A percentile compares a stretch with the other conserved stretches of the same genome.
Evolutionary conservation across 2,113 vertebrate genomes (phyloP).

Genomic region (Channa argus): DNA sequence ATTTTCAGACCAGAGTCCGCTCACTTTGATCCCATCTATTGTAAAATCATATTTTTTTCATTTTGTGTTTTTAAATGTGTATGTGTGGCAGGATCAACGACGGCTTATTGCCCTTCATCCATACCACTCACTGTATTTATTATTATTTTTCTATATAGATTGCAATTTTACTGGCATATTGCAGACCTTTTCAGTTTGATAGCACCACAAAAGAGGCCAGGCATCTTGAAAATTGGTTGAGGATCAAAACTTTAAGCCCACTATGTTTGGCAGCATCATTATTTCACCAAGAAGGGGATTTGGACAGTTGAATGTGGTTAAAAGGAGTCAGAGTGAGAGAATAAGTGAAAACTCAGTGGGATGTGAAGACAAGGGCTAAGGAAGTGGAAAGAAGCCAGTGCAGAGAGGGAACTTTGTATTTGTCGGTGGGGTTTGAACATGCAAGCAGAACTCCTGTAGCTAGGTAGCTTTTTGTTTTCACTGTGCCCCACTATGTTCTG

Average conservation of each 20-base stretch:
- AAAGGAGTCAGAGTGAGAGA: slow-evolving; percentile 33
- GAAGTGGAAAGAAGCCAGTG: slow-evolving; percentile 17
- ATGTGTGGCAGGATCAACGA: not conserved
- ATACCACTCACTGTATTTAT: slow-evolving; percentile 22
- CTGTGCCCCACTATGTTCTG: slow-evolving; percentile 48
- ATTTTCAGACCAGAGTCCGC: slow-evolving; percentile 12
- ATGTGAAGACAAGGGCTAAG: not conserved
- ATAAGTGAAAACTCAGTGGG: slow-evolving; percentile 8
- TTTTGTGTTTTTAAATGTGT: slow-evolving; percentile 21
- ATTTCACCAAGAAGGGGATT: slow-evolving; percentile 50
- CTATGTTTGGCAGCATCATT: slow-evolving; percentile 50
- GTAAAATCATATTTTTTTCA: slow-evolving; percentile 19
- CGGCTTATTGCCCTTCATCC: slow-evolving; percentile 29
- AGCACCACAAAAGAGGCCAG: slow-evolving; percentile 23
- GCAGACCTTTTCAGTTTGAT: slow-evolving; percentile 53
- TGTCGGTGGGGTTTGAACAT: slow-evolving; percentile 44
- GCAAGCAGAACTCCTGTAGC: slow-evolving; percentile 12
- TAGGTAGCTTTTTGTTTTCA: slow-evolving; percentile 45
- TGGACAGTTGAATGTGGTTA: slow-evolving; percentile 50
- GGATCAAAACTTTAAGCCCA: slow-evolving; percentile 28
- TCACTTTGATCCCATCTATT: slow-evolving; percentile 14
- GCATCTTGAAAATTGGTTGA: slow-evolving; percentile 38
- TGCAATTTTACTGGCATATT: slow-evolving; percentile 17
- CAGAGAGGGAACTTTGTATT: slow-evolving; percentile 41
- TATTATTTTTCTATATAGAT: slow-evolving; percentile 44